A percentile compares a stretch with the other conserved stretches of the same genome.
Evolutionary conservation across 2,113 vertebrate genomes (phyloP).

Genomic region (Rhineura floridana): DNA sequence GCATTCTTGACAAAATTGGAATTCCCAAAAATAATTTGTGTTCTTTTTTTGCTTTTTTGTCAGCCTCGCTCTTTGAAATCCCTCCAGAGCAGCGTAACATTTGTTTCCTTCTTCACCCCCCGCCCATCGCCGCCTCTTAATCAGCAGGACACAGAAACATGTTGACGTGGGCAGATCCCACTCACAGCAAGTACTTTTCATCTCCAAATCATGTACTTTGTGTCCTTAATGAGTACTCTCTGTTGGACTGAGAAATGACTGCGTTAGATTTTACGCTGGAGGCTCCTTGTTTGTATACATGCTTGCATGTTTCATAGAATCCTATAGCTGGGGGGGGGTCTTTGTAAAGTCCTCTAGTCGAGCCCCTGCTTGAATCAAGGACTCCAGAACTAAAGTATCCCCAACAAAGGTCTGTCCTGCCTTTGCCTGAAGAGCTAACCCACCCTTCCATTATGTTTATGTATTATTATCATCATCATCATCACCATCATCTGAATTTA

Average conservation of each 20-base stretch:
- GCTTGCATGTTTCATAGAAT: accelerated
- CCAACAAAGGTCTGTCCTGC: too few species aligned
- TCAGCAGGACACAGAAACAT: not conserved
- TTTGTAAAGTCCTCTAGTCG: too few species aligned
- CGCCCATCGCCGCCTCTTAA: too few species aligned
- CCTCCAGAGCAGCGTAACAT: not conserved
- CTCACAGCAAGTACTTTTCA: accelerated
- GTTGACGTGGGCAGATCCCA: accelerated
- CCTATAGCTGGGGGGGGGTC: too few species aligned
- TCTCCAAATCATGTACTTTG: accelerated
- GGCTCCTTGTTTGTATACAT: not conserved
- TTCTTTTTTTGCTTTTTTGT: accelerated
- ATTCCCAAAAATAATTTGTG: not conserved
- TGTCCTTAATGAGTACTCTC: not conserved
- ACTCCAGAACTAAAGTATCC: too few species aligned
- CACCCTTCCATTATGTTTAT: too few species aligned
- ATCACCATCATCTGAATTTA: too few species aligned
- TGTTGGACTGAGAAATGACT: not conserved
- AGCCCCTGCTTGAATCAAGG: too few species aligned
- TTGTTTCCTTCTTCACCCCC: too few species aligned
- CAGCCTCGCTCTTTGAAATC: too few species aligned
- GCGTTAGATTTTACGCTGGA: accelerated
- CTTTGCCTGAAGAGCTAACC: too few species aligned
- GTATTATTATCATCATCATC: too few species aligned
- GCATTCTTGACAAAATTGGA: not conserved